Percentiles rank a stretch among this genome's conserved stretches.
Evolutionary conservation across 2,113 vertebrate genomes (phyloP).

Genomic region (Calyptomena viridis): DNA sequence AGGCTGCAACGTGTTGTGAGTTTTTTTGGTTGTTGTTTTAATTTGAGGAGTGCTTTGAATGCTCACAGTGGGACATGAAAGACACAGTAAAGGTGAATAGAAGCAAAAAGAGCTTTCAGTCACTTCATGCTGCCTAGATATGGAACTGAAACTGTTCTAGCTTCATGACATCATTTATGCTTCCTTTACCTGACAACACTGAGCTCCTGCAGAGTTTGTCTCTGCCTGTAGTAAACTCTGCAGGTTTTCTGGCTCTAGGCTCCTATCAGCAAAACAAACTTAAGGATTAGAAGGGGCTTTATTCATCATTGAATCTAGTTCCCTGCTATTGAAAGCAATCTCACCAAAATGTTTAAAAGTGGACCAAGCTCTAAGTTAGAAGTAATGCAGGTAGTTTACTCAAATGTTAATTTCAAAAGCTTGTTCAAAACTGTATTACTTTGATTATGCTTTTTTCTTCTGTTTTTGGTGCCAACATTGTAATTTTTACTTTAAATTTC

Average conservation of each 20-base stretch:
- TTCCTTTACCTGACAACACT: not conserved
- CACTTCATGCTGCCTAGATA: not conserved
- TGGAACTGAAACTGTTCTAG: not conserved
- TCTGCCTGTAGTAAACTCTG: not conserved
- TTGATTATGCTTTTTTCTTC: not conserved
- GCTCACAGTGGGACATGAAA: not conserved
- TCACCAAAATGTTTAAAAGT: not conserved
- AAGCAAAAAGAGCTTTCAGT: not conserved
- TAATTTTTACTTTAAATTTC: not conserved
- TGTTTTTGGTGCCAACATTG: not conserved
- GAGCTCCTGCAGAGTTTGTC: not conserved
- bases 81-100: not conserved
- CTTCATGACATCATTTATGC: not conserved
- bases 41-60: not conserved
- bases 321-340: not conserved
- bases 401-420: not conserved
- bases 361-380: not conserved
- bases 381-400: not conserved
- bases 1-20: not conserved
- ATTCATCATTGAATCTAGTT: not conserved
- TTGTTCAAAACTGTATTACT: not conserved
- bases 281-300: not conserved
- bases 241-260: not conserved
- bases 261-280: not conserved
- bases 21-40: not conserved